Conservation (phyloP, 2,113 vertebrate species). For the Polypterus senegalus region DNA sequence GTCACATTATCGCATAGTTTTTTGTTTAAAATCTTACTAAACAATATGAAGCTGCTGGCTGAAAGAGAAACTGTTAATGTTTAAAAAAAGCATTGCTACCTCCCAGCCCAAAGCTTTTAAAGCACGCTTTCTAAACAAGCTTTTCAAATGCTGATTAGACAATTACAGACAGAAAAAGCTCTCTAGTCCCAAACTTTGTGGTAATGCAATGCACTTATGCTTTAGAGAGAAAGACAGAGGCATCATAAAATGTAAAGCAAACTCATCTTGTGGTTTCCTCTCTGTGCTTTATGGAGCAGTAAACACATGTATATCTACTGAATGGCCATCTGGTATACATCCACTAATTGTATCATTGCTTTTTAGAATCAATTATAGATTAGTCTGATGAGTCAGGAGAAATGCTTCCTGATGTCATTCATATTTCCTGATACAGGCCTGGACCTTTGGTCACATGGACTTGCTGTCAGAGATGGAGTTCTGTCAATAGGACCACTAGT, state of each 20-base stretch:
- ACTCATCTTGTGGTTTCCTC: slow-evolving; percentile 7
- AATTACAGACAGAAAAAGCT: background rate
- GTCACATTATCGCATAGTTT: too few species aligned
- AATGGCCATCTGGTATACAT: slow-evolving; percentile 20
- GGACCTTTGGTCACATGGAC: too few species aligned
- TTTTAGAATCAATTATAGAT: slow-evolving; percentile 4
- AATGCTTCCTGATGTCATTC: slow-evolving; percentile 9
- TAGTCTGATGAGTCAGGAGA: background rate
- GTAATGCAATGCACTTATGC: background rate
- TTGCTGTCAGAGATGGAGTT: too few species aligned
- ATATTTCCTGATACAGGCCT: slow-evolving; percentile 1
- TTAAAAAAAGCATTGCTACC: too few species aligned
- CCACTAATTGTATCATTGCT: slow-evolving; percentile 2
- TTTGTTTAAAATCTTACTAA: too few species aligned
- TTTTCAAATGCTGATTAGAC: background rate
- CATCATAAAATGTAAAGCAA: background rate
- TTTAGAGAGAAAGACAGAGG: background rate
- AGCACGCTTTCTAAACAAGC: background rate
- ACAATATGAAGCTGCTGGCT: too few species aligned
- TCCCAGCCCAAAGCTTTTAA: background rate
- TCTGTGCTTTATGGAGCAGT: slow-evolving; percentile 10
- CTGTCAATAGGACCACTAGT: too few species aligned
- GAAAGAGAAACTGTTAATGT: too few species aligned
- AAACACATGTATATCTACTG: slow-evolving; percentile 23
- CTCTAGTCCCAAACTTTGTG: slow-evolving; percentile 5